A percentile compares a stretch with the other conserved stretches of the same genome.
These are phyloP conservation scores for Leptinotarsa juncta DNA, from an alignment of 2,888 invertebrate species.

Conservation along the genomic window DNA sequence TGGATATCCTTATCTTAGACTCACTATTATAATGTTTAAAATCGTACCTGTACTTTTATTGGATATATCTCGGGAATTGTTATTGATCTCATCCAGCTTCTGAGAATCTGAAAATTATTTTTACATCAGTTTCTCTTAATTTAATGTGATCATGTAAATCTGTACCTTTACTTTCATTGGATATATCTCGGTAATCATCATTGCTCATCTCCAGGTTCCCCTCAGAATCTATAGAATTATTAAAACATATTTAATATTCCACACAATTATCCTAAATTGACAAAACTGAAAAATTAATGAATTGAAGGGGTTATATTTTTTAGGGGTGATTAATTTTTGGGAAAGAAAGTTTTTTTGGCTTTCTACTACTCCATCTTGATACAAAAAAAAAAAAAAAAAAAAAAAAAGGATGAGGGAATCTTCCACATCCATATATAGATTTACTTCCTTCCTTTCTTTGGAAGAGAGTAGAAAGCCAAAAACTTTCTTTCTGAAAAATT, in stretches of 20 bases:
- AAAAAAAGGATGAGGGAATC: too few relatives aligned
- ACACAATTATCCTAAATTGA: neutral
- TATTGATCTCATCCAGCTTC: neutral
- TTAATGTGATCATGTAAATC: neutral
- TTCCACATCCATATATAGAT: too few relatives aligned
- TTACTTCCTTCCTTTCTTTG: too few relatives aligned
- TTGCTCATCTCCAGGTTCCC: constrained; percentile 1
- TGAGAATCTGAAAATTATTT: neutral
- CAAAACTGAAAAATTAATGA: neutral
- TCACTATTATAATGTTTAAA: too few relatives aligned
- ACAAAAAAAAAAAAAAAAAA: too few relatives aligned
- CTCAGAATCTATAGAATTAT: constrained; percentile 1
- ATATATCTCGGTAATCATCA: neutral
- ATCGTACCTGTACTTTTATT: constrained; percentile 9
- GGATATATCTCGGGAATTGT: neutral
- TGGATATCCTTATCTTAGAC: too few relatives aligned
- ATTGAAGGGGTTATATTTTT: too few relatives aligned
- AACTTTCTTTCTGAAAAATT: neutral
- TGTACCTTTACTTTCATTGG: neutral
- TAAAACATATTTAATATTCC: neutral
- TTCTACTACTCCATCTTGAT: too few relatives aligned
- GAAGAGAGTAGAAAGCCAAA: too few relatives aligned
- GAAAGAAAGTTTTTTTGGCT: too few relatives aligned
- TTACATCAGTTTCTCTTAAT: neutral
- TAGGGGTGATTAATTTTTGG: too few relatives aligned